These are phyloP conservation scores for Xestia rhomboidea DNA, from an alignment of 2,888 invertebrate species.

Conservation along the genomic window DNA sequence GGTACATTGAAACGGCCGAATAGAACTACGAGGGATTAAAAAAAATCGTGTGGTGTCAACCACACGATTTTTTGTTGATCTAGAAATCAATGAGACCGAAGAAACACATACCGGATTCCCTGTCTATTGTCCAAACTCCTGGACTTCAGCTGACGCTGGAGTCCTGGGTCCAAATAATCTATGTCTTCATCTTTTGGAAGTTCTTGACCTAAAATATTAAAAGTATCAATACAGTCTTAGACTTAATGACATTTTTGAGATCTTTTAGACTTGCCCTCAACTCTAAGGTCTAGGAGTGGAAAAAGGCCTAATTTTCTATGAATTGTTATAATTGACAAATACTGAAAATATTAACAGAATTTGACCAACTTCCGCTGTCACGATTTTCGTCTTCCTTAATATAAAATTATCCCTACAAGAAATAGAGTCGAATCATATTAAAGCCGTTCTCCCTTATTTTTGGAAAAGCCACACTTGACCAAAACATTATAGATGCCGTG, in stretches of 20 bases:
- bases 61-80: not conserved
- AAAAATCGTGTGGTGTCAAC: not conserved
- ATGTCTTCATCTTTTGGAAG: not conserved
- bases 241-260: not conserved
- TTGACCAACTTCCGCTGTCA: too few species aligned
- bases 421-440: too few species aligned
- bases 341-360: not conserved
- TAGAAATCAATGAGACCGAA: not conserved
- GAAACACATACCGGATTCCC: constrained; percentile 3
- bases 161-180: not conserved
- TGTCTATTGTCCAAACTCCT: constrained; percentile 28
- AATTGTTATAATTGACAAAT: not conserved
- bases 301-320: not conserved
- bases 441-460: too few species aligned
- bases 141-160: constrained; percentile 15
- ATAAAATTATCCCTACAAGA: too few species aligned
- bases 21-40: not conserved
- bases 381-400: too few species aligned
- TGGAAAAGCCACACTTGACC: too few species aligned
- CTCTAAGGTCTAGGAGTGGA: too few species aligned
- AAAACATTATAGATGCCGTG: too few species aligned
- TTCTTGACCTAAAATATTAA: constrained; percentile 25
- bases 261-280: not conserved
- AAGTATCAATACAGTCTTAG: not conserved
- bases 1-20: not conserved